phyloP scores from a whole-genome alignment of 2,113 vertebrate species.

The Engraulis encrasicolus region DNA sequence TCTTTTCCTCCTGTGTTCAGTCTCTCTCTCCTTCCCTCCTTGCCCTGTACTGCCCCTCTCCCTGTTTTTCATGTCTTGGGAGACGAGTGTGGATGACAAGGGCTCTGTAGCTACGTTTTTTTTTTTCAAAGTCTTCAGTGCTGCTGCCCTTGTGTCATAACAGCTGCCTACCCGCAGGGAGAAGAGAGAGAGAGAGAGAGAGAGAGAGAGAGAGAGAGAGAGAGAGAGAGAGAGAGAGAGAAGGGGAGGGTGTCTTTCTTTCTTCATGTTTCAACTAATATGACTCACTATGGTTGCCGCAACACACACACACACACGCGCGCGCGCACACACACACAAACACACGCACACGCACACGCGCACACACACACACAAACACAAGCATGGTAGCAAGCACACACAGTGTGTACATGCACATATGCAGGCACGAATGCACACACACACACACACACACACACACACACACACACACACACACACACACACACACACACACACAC shows the following conservation, averaged over 20 bases:
- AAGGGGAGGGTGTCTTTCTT: slow-evolving; percentile 15
- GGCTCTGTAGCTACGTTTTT: too few species aligned
- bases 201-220: slow-evolving; percentile 37
- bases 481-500: too few species aligned
- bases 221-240: slow-evolving; percentile 34
- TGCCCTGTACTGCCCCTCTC: not conserved
- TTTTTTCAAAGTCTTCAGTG: slow-evolving; percentile 29
- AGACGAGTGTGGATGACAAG: slow-evolving; percentile 35
- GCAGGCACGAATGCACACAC: too few species aligned
- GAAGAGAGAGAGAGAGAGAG: slow-evolving; percentile 36
- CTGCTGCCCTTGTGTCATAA: slow-evolving; percentile 45
- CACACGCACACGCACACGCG: too few species aligned
- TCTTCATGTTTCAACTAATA: slow-evolving; percentile 45
- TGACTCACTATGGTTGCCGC: slow-evolving; percentile 47
- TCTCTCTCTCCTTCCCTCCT: slow-evolving; percentile 1
- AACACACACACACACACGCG: not conserved
- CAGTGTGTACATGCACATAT: too few species aligned
- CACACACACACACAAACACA: too few species aligned
- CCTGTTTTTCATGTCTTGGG: not conserved
- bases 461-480: too few species aligned
- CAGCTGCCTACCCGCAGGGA: slow-evolving; percentile 46
- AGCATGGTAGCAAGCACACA: too few species aligned
- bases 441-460: not conserved
- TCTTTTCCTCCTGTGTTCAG: not conserved
- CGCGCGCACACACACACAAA: not conserved